These are phyloP conservation scores for Catharus minimus DNA, from an alignment of 2,113 vertebrate genomes.

Conservation along the genomic window DNA sequence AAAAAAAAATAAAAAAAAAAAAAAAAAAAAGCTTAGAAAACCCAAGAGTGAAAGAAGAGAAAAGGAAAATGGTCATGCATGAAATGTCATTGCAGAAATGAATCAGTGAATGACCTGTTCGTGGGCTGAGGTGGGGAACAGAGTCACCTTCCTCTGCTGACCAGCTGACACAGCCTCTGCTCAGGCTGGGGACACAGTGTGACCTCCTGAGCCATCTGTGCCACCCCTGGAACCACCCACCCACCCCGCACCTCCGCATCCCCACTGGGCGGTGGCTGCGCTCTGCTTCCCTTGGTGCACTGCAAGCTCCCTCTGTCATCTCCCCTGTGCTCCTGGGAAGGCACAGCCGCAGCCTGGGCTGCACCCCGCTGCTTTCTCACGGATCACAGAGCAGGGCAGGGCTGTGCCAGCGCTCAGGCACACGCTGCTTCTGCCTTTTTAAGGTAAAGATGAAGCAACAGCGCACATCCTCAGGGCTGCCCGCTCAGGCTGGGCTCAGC, in stretches of 20 bases:
- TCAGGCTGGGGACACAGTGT: accelerated
- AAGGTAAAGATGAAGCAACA: neutral
- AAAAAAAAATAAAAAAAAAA: too few relatives aligned
- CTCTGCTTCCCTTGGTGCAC: neutral
- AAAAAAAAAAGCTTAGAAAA: neutral
- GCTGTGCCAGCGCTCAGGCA: neutral
- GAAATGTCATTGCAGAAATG: neutral
- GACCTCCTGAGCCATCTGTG: neutral
- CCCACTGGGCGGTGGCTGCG: accelerated
- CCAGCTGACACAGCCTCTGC: neutral
- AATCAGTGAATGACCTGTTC: neutral
- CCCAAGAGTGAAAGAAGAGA: neutral
- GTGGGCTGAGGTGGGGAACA: neutral
- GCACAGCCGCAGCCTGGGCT: neutral
- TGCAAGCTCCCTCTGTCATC: neutral
- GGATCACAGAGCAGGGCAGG: accelerated
- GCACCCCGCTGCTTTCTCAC: neutral
- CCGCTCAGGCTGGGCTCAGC: neutral
- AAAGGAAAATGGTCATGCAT: neutral
- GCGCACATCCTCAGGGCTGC: accelerated
- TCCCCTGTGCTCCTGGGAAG: neutral
- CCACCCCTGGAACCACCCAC: neutral
- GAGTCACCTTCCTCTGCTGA: neutral
- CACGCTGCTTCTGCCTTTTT: neutral
- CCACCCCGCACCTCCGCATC: accelerated